Conservation (phyloP, 2,797 vertebrate species). For the Carcharodon carcharias region DNA sequence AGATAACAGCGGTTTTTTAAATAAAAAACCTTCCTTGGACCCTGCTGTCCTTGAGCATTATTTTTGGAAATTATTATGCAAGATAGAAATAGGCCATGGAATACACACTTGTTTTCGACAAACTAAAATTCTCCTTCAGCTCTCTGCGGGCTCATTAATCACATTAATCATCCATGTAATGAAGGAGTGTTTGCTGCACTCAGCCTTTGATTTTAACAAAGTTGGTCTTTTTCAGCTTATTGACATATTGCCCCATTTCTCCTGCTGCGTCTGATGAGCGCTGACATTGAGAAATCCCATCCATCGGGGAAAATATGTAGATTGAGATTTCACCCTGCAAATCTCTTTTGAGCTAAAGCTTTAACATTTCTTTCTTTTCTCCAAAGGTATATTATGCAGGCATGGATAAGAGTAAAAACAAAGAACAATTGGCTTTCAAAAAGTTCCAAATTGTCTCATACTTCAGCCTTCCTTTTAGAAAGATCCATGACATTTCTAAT, state of each 20-base stretch:
- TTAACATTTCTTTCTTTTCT: background rate
- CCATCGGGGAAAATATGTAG: background rate
- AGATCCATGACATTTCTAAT: background rate
- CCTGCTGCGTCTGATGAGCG: background rate
- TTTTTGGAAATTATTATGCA: background rate
- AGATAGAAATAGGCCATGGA: conserved; percentile 26
- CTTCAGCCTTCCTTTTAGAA: background rate
- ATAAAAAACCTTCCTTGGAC: too few species aligned
- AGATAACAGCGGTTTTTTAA: background rate
- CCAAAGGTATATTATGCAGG: background rate
- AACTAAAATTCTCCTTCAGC: background rate
- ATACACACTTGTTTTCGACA: conserved; percentile 24
- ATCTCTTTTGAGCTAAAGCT: background rate
- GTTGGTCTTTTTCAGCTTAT: background rate
- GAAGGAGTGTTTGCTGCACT: background rate
- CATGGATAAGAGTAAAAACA: background rate
- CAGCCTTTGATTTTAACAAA: conserved; percentile 16
- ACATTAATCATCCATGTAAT: conserved; percentile 31
- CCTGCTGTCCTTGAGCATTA: background rate
- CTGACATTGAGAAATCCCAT: conserved; percentile 2
- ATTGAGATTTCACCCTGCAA: background rate
- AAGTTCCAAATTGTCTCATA: background rate
- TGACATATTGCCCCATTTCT: background rate
- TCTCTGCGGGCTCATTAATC: conserved; percentile 31
- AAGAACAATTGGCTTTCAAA: background rate